Conservation (phyloP, 1,140 invertebrate genomes). For the Oscheius sp. region DNA sequence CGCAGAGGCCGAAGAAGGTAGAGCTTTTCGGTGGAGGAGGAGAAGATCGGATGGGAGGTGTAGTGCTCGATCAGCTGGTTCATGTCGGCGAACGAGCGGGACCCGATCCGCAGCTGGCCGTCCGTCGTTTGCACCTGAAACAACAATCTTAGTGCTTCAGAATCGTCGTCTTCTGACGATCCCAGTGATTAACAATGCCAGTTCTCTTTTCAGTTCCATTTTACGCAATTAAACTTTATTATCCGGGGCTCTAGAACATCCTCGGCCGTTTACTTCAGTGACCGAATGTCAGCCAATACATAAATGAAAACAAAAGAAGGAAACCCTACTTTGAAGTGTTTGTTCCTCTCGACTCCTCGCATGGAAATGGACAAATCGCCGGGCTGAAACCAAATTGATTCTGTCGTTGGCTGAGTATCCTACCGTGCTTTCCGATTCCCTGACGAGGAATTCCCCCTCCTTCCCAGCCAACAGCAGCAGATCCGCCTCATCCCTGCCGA, state of each 20-base stretch:
- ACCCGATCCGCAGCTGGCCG: constrained; percentile 83
- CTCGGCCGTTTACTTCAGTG: neutral
- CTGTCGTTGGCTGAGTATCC: constrained; percentile 63
- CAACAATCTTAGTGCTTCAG: too few species aligned
- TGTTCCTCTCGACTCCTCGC: constrained; percentile 93
- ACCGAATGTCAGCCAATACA: neutral
- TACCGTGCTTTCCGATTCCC: constrained; percentile 97
- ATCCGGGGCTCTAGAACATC: too few species aligned
- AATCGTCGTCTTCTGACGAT: too few species aligned
- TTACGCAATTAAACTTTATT: too few species aligned
- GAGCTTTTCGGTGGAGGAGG: constrained; percentile 46
- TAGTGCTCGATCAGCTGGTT: constrained; percentile 97
- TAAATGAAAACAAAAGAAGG: neutral
- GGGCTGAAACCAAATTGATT: constrained; percentile 69
- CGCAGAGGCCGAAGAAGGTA: constrained; percentile 53
- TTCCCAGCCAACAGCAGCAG: constrained; percentile 85
- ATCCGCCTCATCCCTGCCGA: constrained; percentile 91
- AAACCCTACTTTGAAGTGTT: constrained; percentile 85
- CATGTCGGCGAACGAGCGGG: constrained; percentile 89
- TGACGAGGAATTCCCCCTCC: constrained; percentile 95
- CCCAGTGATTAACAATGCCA: too few species aligned
- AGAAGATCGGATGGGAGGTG: constrained; percentile 95
- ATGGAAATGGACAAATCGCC: constrained; percentile 97
- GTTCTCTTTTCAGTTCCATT: too few species aligned
- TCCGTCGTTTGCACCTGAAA: constrained; percentile 84